Evolutionary conservation across 2,113 vertebrate genomes (phyloP).

Genomic region (human (Homo sapiens)): DNA sequence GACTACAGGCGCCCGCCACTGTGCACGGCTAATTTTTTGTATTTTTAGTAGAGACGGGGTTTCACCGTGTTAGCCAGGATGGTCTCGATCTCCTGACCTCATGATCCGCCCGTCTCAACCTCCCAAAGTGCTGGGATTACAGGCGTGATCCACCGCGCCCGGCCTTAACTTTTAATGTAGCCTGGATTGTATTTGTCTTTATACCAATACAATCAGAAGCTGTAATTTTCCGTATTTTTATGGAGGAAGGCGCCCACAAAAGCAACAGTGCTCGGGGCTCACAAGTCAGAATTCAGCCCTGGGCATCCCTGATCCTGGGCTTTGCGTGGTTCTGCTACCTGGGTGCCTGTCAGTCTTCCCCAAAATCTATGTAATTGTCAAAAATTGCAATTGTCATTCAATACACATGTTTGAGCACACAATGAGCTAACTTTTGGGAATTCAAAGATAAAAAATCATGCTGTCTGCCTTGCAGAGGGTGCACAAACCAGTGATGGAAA

Average conservation of each 20-base stretch:
- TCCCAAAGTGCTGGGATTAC: no score
- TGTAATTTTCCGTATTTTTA: neutral
- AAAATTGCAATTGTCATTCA: neutral
- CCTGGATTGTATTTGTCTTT: neutral
- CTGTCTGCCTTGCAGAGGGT: neutral
- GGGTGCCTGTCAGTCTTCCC: neutral
- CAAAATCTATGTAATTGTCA: neutral
- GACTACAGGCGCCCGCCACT: no score
- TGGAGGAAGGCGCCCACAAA: accelerated
- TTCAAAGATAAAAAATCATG: neutral
- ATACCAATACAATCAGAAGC: neutral
- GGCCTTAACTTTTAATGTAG: neutral
- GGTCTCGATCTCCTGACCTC: no score
- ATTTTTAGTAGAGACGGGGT: no score
- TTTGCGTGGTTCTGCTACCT: neutral
- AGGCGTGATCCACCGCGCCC: no score
- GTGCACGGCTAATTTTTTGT: no score
- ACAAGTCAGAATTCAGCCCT: neutral
- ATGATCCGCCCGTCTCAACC: no score
- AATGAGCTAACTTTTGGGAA: neutral
- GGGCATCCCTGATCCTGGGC: neutral
- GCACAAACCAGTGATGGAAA: neutral
- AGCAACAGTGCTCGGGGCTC: accelerated
- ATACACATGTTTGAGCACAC: neutral
- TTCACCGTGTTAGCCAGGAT: no score